Evolutionary conservation across 2,888 invertebrate genomes (phyloP).

Genomic region (Polydrusus tereticollis): DNA sequence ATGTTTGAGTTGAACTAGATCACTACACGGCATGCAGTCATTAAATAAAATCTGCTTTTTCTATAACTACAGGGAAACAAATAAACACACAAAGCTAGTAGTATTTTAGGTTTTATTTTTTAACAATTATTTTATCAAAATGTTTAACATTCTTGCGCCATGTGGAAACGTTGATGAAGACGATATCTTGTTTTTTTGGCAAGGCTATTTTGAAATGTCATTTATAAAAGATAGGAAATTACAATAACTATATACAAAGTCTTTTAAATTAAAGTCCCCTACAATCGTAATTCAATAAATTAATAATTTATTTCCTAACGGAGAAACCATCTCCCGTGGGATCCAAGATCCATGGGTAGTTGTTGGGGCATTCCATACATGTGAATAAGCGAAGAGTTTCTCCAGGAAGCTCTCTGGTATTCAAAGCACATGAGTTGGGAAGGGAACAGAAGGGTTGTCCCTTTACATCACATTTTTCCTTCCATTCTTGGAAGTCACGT

Average conservation of each 20-base stretch:
- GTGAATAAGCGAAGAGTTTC: conserved; percentile 93
- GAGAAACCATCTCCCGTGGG: conserved; percentile 95
- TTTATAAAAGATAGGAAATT: conserved; percentile 41
- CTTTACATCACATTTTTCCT: conserved; percentile 94
- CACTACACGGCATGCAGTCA: too few relatives aligned
- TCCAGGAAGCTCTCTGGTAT: conserved; percentile 90
- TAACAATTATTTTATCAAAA: conserved; percentile 49
- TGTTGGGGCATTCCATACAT: conserved; percentile 96
- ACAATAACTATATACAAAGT: conserved; percentile 60
- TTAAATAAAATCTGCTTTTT: too few relatives aligned
- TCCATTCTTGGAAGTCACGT: conserved; percentile 95
- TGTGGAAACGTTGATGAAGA: conserved; percentile 40
- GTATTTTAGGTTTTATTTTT: conserved; percentile 47
- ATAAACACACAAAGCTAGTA: conserved; percentile 7
- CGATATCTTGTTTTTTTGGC: conserved; percentile 43
- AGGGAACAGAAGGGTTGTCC: conserved; percentile 93
- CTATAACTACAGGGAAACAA: not conserved
- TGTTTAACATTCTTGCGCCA: conserved; percentile 32
- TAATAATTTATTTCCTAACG: conserved; percentile 79
- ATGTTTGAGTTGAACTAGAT: too few relatives aligned
- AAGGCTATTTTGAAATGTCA: conserved; percentile 37
- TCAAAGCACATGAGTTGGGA: conserved; percentile 91
- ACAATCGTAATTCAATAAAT: conserved; percentile 52
- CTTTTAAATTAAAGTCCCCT: conserved; percentile 54
- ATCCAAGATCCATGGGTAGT: conserved; percentile 95